Evolutionary conservation across 2,797 vertebrate species (phyloP).

Genomic region (Aplochiton taeniatus): DNA sequence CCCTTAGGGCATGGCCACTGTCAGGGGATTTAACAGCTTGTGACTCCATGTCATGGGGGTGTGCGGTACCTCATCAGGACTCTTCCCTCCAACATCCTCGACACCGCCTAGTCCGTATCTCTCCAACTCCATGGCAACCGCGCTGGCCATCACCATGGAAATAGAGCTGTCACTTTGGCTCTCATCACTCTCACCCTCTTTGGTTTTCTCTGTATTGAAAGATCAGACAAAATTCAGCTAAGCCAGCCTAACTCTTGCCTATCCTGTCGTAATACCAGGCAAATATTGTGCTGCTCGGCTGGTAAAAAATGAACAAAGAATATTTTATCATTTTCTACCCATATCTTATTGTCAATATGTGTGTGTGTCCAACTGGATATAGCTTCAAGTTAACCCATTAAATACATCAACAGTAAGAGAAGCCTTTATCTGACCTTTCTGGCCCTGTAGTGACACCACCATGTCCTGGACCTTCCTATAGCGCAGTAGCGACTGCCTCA

Average conservation of each 20-base stretch:
- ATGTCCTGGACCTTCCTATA: conserved; percentile 96
- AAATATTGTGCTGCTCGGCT: too few species aligned
- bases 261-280: too few species aligned
- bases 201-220: conserved; percentile 69
- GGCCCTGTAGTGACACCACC: conserved; percentile 86
- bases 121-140: conserved; percentile 75
- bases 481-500: conserved; percentile 87
- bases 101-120: conserved; percentile 65
- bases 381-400: not conserved
- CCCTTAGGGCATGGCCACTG: not conserved
- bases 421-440: conserved; percentile 78
- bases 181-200: conserved; percentile 79
- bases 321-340: too few species aligned
- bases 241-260: too few species aligned
- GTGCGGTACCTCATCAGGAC: conserved; percentile 80
- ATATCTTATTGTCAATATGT: too few species aligned
- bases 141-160: conserved; percentile 60
- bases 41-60: not conserved
- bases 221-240: conserved; percentile 7
- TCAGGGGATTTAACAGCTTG: not conserved
- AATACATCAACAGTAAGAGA: not conserved
- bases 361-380: not conserved
- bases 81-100: conserved; percentile 70
- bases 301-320: too few species aligned
- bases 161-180: conserved; percentile 73